These are phyloP conservation scores for Venustoraphidia nigricollis DNA, from an alignment of 2,888 invertebrate species.

Conservation along the genomic window DNA sequence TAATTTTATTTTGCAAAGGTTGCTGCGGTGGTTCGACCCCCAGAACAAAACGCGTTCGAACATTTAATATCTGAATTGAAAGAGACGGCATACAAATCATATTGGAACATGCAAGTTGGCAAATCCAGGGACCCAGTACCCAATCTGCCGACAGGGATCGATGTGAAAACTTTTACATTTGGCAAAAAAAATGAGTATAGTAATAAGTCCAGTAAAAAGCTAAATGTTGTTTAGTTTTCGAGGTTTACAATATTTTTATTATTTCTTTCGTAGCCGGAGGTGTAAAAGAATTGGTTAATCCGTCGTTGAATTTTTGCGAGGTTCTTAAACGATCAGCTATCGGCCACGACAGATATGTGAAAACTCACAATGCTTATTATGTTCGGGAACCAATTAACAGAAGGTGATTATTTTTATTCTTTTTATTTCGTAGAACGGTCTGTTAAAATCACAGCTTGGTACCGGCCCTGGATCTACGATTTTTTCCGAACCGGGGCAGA, in stretches of 20 bases:
- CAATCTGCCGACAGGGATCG: constrained; percentile 28
- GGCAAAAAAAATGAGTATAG: constrained; percentile 17
- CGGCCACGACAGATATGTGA: constrained; percentile 29
- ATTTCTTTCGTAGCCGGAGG: constrained; percentile 16
- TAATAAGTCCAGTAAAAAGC: background rate
- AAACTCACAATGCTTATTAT: constrained; percentile 31
- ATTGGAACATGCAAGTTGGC: constrained; percentile 30
- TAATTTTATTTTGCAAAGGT: constrained; percentile 3
- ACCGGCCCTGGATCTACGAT: too few relatives aligned
- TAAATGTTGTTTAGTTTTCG: background rate
- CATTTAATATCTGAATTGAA: constrained; percentile 29
- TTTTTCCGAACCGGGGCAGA: too few relatives aligned
- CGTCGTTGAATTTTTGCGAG: constrained; percentile 23
- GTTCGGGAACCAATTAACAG: constrained; percentile 27
- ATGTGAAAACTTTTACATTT: constrained; percentile 25
- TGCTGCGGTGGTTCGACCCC: constrained; percentile 16
- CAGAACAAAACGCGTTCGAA: constrained; percentile 27
- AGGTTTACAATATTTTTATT: background rate
- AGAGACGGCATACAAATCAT: constrained; percentile 30
- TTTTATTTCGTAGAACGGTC: too few relatives aligned
- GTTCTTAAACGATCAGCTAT: constrained; percentile 24
- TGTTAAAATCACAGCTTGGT: too few relatives aligned
- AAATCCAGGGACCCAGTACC: constrained; percentile 26
- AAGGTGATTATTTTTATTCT: constrained; percentile 17
- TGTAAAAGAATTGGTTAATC: constrained; percentile 26